Percentiles rank a stretch among this genome's conserved stretches.
Conservation (phyloP, 2,888 invertebrate species). For the Cremastinae sp. region DNA sequence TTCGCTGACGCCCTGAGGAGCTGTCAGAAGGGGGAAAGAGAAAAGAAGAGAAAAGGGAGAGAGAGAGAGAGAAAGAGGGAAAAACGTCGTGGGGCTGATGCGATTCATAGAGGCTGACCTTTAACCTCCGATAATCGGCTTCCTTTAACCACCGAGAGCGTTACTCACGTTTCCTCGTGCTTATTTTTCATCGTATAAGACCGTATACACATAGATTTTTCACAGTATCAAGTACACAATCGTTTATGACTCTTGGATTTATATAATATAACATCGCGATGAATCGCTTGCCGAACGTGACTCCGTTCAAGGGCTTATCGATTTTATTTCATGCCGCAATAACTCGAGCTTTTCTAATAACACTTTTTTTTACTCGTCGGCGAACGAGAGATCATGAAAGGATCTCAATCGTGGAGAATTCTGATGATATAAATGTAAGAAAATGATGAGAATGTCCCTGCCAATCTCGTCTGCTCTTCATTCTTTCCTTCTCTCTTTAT, state of each 20-base stretch:
- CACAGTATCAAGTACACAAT: conserved; percentile 9
- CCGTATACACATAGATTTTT: conserved; percentile 10
- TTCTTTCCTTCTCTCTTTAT: conserved; percentile 20
- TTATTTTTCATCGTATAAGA: conserved; percentile 6
- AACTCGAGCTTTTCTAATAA: conserved; percentile 35
- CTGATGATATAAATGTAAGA: conserved; percentile 30
- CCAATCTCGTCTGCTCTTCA: conserved; percentile 6
- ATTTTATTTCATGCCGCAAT: conserved; percentile 42
- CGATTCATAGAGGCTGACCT: conserved; percentile 52
- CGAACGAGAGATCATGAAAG: conserved; percentile 6
- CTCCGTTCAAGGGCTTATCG: conserved; percentile 51
- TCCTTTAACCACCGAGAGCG: conserved; percentile 35
- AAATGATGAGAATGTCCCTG: conserved; percentile 18
- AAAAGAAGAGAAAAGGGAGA: no score
- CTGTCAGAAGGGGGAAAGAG: conserved; percentile 32
- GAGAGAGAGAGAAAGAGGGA: not conserved
- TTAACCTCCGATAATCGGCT: conserved; percentile 49
- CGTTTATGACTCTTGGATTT: conserved; percentile 52
- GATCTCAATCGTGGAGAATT: conserved; percentile 11
- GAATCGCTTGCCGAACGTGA: conserved; percentile 56
- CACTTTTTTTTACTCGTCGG: not conserved
- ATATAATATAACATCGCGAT: conserved; percentile 43
- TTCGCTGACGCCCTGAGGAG: conserved; percentile 19
- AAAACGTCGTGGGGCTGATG: conserved; percentile 38
- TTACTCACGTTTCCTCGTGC: conserved; percentile 21